phyloP scores from a whole-genome alignment of 2,113 vertebrate genomes.

The Microtus pennsylvanicus region DNA sequence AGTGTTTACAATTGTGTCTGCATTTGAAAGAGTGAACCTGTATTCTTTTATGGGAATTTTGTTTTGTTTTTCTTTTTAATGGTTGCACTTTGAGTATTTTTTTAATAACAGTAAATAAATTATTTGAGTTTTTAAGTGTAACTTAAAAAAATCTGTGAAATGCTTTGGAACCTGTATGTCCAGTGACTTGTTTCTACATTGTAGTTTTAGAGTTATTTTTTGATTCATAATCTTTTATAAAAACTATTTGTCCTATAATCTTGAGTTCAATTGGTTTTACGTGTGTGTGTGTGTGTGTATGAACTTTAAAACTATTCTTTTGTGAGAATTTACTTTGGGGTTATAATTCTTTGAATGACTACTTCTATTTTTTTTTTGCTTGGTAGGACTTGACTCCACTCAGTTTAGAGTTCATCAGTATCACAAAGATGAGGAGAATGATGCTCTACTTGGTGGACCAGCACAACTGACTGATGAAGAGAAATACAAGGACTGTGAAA shows the following conservation, averaged over 20 bases:
- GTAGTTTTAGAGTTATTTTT: constrained; percentile 78
- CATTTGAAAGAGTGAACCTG: constrained; percentile 87
- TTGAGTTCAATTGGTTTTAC: constrained; percentile 67
- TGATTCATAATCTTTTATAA: constrained; percentile 84
- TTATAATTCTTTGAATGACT: neutral
- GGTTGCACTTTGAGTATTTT: constrained; percentile 84
- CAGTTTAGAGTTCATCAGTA: constrained; percentile 95
- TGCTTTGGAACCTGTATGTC: constrained; percentile 79
- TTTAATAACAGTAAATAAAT: constrained; percentile 84
- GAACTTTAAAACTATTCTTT: constrained; percentile 72
- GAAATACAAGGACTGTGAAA: constrained; percentile 95
- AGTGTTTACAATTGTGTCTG: constrained; percentile 86
- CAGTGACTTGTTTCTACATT: constrained; percentile 76
- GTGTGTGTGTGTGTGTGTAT: neutral
- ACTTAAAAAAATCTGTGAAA: constrained; percentile 83
- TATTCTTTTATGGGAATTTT: constrained; percentile 87
- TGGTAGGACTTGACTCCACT: constrained; percentile 94
- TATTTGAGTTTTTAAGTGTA: constrained; percentile 79
- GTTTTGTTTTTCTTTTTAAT: constrained; percentile 87
- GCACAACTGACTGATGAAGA: constrained; percentile 97
- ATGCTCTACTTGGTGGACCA: constrained; percentile 91
- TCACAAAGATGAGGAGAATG: constrained; percentile 95
- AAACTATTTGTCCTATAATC: constrained; percentile 80
- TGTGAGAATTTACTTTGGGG: constrained; percentile 71
- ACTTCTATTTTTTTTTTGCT: constrained; percentile 74